A percentile compares a stretch with the other conserved stretches of the same genome.
Conservation (phyloP, 1,140 invertebrate genomes). For the Trichonephila clavipes region DNA sequence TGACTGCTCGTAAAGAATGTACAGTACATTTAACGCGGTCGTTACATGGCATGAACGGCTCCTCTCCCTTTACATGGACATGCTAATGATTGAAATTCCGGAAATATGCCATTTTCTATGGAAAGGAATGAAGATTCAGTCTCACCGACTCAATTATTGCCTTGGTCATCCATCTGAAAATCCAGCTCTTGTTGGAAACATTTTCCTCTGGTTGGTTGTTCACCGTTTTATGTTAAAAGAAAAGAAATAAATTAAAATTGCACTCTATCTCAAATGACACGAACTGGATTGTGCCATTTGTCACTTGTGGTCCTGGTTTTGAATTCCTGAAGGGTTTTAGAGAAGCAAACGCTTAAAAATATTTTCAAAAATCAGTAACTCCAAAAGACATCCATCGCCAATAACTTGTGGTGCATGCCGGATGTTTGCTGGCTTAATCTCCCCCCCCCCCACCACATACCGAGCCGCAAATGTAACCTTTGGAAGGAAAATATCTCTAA, state of each 20-base stretch:
- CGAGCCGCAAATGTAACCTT: too few relatives aligned
- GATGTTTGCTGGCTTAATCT: too few relatives aligned
- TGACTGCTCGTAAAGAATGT: conserved; percentile 2
- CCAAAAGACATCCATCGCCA: too few relatives aligned
- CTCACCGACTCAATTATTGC: background rate
- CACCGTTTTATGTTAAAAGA: background rate
- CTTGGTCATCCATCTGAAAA: background rate
- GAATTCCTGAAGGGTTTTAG: too few relatives aligned
- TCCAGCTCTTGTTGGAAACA: background rate
- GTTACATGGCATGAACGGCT: background rate
- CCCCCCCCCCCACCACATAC: too few relatives aligned
- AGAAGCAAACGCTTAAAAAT: too few relatives aligned
- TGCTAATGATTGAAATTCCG: conserved; percentile 11
- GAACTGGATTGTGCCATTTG: background rate
- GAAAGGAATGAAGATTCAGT: background rate
- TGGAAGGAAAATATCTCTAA: too few relatives aligned
- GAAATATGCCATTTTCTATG: background rate
- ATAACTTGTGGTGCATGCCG: too few relatives aligned
- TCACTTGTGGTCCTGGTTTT: background rate
- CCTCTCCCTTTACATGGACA: background rate
- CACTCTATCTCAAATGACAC: background rate
- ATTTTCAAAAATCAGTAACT: too few relatives aligned
- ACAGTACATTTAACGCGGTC: conserved; percentile 14
- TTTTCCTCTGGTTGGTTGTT: background rate
- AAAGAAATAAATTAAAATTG: background rate